Conservation (phyloP, 2,113 vertebrate species). For the Misgurnus mizolepis region DNA sequence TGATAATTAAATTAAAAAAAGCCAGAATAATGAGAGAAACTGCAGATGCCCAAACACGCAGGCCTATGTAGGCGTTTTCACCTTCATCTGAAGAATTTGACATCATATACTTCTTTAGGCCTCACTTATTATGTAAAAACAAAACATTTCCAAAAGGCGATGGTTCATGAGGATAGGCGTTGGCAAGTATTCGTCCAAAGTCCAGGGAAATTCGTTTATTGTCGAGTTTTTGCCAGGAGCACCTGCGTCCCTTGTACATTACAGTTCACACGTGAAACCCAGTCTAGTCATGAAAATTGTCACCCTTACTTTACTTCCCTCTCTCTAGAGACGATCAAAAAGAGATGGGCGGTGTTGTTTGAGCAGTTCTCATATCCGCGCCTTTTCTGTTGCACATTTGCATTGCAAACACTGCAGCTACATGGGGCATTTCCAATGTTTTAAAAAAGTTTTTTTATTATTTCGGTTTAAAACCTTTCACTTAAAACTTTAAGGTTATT, state of each 20-base stretch:
- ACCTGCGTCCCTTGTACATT: background rate
- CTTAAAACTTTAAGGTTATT: no score
- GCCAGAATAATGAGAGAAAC: slow-evolving; percentile 69
- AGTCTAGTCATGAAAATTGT: background rate
- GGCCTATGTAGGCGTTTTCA: slow-evolving; percentile 57
- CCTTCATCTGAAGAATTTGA: slow-evolving; percentile 7
- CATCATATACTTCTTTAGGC: background rate
- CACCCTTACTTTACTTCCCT: slow-evolving; percentile 8
- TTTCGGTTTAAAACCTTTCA: no score
- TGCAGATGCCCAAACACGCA: slow-evolving; percentile 69
- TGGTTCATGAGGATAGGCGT: slow-evolving; percentile 5
- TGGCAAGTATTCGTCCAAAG: background rate
- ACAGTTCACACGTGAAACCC: background rate
- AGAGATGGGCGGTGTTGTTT: background rate
- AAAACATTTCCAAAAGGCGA: background rate
- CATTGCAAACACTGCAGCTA: background rate
- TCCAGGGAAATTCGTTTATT: background rate
- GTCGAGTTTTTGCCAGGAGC: background rate
- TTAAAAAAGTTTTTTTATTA: no score
- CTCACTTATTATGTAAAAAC: background rate
- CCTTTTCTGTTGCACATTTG: background rate
- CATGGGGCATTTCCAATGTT: no score
- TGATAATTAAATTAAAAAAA: slow-evolving; percentile 76
- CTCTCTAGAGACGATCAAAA: background rate
- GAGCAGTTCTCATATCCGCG: background rate